These are phyloP conservation scores for Monoplex corrugatus DNA, from an alignment of 2,888 invertebrate genomes.

Conservation along the genomic window DNA sequence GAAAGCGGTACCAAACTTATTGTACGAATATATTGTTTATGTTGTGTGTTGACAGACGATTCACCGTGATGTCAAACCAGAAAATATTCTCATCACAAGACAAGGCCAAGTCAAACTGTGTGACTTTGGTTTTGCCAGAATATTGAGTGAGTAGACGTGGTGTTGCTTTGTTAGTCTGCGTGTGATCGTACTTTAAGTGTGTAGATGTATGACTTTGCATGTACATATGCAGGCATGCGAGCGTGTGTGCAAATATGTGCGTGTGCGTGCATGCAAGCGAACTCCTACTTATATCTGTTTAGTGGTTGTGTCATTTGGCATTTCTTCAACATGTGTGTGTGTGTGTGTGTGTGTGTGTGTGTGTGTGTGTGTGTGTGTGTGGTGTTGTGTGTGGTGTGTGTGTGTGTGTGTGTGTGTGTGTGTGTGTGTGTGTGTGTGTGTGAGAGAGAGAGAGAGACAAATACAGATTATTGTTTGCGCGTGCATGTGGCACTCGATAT, in stretches of 20 bases:
- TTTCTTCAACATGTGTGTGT: background rate
- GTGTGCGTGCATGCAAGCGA: too few relatives aligned
- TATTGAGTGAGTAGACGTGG: slow-evolving; percentile 86
- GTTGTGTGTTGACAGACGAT: slow-evolving; percentile 86
- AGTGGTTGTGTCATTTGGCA: too few relatives aligned
- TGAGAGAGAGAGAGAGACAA: background rate
- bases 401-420: background rate
- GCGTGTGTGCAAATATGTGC: background rate
- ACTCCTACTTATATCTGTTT: too few relatives aligned
- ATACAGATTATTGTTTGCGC: too few relatives aligned
- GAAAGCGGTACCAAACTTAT: too few relatives aligned
- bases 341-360: background rate
- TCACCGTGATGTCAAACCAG: slow-evolving; percentile 98
- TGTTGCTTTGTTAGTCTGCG: background rate
- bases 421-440: background rate
- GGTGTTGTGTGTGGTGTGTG: background rate
- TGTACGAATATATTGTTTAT: too few relatives aligned
- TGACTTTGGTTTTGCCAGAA: slow-evolving; percentile 99
- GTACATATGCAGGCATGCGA: background rate
- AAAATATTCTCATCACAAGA: slow-evolving; percentile 96
- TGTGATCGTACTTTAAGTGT: too few relatives aligned
- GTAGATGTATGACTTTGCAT: too few relatives aligned
- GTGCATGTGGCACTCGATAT: too few relatives aligned
- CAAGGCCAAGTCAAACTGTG: slow-evolving; percentile 97
- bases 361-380: background rate